phyloP scores from a whole-genome alignment of 2,888 invertebrate species.

The Cotesia congregata region DNA sequence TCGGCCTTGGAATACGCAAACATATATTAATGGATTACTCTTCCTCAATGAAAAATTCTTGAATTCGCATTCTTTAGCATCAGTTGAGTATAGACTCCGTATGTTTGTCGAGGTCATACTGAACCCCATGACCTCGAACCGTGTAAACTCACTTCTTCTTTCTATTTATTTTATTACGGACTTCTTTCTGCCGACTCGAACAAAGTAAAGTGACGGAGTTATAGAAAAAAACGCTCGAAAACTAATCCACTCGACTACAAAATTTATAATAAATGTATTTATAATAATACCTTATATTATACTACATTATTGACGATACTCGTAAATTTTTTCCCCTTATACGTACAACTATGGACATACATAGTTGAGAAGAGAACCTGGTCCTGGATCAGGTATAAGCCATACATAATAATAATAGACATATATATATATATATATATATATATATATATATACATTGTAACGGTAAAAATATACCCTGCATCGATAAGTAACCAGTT shows the following conservation, averaged over 20 bases:
- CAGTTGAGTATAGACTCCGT: conserved; percentile 7
- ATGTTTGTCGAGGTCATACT: conserved; percentile 32
- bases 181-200: not conserved
- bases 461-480: too few species aligned
- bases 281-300: not conserved
- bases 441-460: not conserved
- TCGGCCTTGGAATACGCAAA: conserved; percentile 34
- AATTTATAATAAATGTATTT: not conserved
- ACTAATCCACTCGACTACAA: not conserved
- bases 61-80: conserved; percentile 21
- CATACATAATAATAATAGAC: not conserved
- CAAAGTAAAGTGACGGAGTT: not conserved
- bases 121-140: conserved; percentile 34
- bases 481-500: too few species aligned
- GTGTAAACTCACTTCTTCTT: conserved; percentile 34
- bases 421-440: too few species aligned
- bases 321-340: not conserved
- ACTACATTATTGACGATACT: not conserved
- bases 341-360: too few species aligned
- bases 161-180: conserved; percentile 29
- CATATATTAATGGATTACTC: conserved; percentile 23
- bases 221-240: not conserved
- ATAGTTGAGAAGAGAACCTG: not conserved
- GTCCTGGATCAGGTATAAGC: not conserved
- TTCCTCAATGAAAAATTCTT: conserved; percentile 34